A percentile compares a stretch with the other conserved stretches of the same genome.
Conservation (phyloP, 2,113 vertebrate species). For the Apeltes quadracus region DNA sequence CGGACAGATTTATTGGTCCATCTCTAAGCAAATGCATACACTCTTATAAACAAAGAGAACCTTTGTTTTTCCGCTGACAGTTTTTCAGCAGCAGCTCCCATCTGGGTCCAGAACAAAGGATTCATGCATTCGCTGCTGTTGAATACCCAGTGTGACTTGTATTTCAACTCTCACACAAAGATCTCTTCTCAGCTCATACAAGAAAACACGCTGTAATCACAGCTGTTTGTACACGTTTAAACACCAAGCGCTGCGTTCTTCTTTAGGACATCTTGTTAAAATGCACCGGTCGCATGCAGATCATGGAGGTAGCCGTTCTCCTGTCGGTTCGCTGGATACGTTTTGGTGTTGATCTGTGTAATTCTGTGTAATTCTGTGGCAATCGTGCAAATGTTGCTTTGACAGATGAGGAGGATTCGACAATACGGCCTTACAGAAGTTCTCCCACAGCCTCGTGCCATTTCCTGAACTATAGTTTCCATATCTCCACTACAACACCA, state of each 20-base stretch:
- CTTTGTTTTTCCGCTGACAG: background rate
- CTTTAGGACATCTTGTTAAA: too few species aligned
- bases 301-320: constrained; percentile 27
- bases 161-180: constrained; percentile 45
- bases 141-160: constrained; percentile 27
- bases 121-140: constrained; percentile 7
- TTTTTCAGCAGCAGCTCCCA: constrained; percentile 8
- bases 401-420: constrained; percentile 1
- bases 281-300: too few species aligned
- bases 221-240: constrained; percentile 52
- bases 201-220: constrained; percentile 16
- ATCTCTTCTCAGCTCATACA: constrained; percentile 24
- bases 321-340: background rate
- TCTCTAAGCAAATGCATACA: constrained; percentile 12
- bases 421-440: constrained; percentile 2
- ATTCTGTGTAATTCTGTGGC: constrained; percentile 4
- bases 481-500: background rate
- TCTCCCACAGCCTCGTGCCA: background rate
- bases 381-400: constrained; percentile 48
- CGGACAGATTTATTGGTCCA: background rate
- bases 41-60: constrained; percentile 1
- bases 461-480: background rate
- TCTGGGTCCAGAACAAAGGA: constrained; percentile 37
- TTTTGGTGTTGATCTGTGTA: constrained; percentile 26
- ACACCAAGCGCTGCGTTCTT: constrained; percentile 39